Conservation (phyloP, 2,888 invertebrate species). For the Idaea straminata region DNA sequence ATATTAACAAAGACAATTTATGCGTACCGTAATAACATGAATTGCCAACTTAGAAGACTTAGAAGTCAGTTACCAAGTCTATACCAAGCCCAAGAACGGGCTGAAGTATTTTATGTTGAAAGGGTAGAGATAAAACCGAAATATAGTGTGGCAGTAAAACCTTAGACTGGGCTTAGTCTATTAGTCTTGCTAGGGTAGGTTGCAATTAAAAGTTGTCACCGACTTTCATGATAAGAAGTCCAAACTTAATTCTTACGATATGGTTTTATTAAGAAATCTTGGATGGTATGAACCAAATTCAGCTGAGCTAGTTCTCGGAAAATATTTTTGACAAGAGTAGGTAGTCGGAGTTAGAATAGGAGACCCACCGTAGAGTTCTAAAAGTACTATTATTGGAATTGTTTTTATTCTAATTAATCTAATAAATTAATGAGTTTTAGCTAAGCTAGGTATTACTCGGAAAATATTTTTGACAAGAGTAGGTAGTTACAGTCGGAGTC, state of each 20-base stretch:
- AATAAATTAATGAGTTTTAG: no score
- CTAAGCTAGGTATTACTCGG: no score
- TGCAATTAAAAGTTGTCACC: neutral
- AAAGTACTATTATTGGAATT: no score
- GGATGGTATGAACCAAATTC: neutral
- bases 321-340: no score
- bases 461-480: no score
- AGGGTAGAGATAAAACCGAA: neutral
- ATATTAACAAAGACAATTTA: conserved; percentile 1
- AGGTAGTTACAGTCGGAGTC: no score
- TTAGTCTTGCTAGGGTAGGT: neutral
- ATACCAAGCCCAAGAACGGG: neutral
- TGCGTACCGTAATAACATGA: conserved; percentile 1
- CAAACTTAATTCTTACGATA: neutral
- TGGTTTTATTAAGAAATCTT: neutral
- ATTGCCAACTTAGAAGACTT: neutral
- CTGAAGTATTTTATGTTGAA: neutral
- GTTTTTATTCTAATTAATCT: no score
- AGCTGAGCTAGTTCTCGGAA: no score
- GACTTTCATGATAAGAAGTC: neutral
- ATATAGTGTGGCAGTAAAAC: neutral
- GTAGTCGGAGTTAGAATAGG: no score
- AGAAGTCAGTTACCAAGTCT: neutral
- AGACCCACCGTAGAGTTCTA: no score
- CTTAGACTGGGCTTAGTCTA: neutral